Percentiles rank a stretch among this genome's conserved stretches.
Evolutionary conservation across 2,113 vertebrate genomes (phyloP).

Genomic region (Myocastor coypus): DNA sequence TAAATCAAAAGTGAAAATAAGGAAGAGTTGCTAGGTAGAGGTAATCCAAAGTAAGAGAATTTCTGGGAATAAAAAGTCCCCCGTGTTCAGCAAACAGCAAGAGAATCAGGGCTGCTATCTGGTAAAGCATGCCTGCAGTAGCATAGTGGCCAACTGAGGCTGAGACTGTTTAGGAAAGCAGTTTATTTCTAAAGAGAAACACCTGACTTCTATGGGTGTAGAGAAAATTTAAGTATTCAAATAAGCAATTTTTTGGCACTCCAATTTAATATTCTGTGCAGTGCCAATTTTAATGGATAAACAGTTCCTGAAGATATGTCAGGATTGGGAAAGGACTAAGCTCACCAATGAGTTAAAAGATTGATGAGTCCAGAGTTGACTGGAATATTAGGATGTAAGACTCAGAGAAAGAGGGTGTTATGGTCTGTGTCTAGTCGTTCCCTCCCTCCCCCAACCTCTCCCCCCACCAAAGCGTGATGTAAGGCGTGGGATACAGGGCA

Average conservation of each 20-base stretch:
- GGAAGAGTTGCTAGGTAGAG: neutral
- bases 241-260: neutral
- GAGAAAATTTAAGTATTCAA: neutral
- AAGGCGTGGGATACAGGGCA: too few species aligned
- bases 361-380: neutral
- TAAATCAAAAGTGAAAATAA: neutral
- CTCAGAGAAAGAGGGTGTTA: neutral
- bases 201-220: neutral
- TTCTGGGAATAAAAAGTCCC: neutral
- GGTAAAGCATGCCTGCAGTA: neutral
- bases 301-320: neutral
- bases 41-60: neutral
- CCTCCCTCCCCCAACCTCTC: too few species aligned
- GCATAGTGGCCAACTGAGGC: neutral
- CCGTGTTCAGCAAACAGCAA: neutral
- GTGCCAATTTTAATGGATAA: neutral
- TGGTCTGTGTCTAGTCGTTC: too few species aligned
- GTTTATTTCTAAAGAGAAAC: neutral
- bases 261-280: neutral
- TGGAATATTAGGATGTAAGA: neutral
- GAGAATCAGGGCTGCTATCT: fast-evolving
- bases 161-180: neutral
- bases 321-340: neutral
- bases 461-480: too few species aligned
- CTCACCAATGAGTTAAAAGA: neutral